Conservation (phyloP, 2,888 invertebrate genomes). For the Ommatoiulus sabulosus region DNA sequence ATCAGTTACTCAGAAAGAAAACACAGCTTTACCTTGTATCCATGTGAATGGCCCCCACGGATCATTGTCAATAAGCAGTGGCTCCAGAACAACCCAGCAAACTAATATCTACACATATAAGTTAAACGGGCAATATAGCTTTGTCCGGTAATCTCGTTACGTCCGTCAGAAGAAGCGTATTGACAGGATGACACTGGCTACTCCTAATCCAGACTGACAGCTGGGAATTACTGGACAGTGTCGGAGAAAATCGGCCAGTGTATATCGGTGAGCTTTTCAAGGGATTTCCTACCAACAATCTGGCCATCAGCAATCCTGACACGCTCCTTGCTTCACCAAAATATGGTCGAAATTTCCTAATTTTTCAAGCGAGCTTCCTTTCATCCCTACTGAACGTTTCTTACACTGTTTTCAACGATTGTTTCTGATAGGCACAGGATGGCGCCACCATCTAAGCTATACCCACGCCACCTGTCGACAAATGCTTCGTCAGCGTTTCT, state of each 20-base stretch:
- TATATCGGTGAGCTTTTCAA: slow-evolving; percentile 30
- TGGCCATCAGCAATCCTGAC: slow-evolving; percentile 43
- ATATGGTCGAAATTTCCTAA: not conserved
- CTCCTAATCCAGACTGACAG: slow-evolving; percentile 55
- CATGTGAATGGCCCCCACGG: slow-evolving; percentile 16
- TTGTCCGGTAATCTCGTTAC: slow-evolving; percentile 54
- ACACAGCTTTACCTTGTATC: slow-evolving; percentile 36
- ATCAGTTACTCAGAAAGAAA: slow-evolving; percentile 40
- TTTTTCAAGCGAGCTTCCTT: not conserved
- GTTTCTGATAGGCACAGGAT: not conserved
- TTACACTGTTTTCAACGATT: not conserved
- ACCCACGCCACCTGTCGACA: too few species aligned
- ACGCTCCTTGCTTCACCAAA: slow-evolving; percentile 17
- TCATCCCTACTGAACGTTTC: not conserved
- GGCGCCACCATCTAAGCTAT: not conserved
- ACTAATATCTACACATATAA: slow-evolving; percentile 30
- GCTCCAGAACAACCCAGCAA: slow-evolving; percentile 36
- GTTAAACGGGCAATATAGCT: slow-evolving; percentile 35
- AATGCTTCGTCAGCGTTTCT: too few species aligned
- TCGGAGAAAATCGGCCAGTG: slow-evolving; percentile 16
- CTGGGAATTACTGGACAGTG: slow-evolving; percentile 52
- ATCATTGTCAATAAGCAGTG: slow-evolving; percentile 40
- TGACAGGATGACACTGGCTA: slow-evolving; percentile 54
- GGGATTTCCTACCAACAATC: slow-evolving; percentile 13
- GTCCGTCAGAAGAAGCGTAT: slow-evolving; percentile 48